Base-by-base conservation (phyloP, 2,888 invertebrate genomes). In the Agrochola litura region DNA sequence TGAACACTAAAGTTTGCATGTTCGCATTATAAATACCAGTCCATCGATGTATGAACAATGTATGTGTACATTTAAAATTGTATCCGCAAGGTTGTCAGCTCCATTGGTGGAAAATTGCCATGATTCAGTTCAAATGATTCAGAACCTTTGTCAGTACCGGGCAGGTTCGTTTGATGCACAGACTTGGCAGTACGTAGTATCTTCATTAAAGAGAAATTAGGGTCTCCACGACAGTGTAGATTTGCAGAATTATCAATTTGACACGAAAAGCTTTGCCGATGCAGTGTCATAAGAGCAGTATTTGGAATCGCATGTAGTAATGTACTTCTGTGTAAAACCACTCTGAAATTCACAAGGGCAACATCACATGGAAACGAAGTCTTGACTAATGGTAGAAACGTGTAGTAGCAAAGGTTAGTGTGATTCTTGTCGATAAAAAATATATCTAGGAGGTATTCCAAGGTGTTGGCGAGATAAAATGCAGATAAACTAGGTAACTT, bases 341-440 rank as follows among this genome's bases (percentile, higher is more conserved):
- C 82, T 85, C 96, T 93, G 76, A 91, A 96, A 83, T 94, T 96
- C 2, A 96, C 71, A n/a, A 96, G 84, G 0, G 90, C 84, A 6
- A 95, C 90, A 84, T 96, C 96, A 85, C 96, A 96, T 3, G 96
- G 96, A 86, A 95, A 95, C 3, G 93, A 86, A 10, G 90, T 91
- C 86, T 94, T 95, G 30, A 95, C 88, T 77, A 96, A 88, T 2
- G 95, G 95, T 49, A 96, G 82, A 86, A 94, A 95, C 8, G 91
- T 88, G 78, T 92, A 95, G 78, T 93, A 89, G 73, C 93, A 92
- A 19, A 90, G 83, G 49, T 91, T 83, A 6, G 91, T 89, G 37
- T 89, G 87, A 77, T 91, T 92, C 73, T 90, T 93, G 73, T 93
- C 90, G 30, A 95, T 91, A 6, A 95, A 77, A 83, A 92, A 96